A percentile compares a stretch with the other conserved stretches of the same genome.
Conservation (phyloP, 1,140 invertebrate genomes). For the Ditylenchus dipsaci region DNA sequence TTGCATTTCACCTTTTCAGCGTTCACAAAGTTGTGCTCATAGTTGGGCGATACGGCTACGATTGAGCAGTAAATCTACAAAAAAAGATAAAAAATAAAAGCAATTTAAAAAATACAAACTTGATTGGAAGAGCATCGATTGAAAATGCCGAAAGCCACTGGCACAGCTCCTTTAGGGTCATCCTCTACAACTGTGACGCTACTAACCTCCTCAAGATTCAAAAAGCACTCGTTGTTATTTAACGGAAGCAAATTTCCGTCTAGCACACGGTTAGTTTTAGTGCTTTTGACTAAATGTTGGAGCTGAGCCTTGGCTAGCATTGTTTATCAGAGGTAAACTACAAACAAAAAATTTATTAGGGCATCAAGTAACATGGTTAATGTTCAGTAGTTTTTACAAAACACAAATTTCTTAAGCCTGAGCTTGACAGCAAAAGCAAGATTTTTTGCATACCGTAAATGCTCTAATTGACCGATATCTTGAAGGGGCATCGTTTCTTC, state of each 20-base stretch:
- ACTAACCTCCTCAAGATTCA: slow-evolving; percentile 19
- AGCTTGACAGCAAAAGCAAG: too few relatives aligned
- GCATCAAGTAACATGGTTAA: too few relatives aligned
- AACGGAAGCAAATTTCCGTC: slow-evolving; percentile 25
- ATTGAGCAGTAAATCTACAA: slow-evolving; percentile 28
- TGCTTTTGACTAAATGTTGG: slow-evolving; percentile 19
- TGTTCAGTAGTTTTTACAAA: too few relatives aligned
- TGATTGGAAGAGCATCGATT: slow-evolving; percentile 26
- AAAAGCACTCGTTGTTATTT: slow-evolving; percentile 28
- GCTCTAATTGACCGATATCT: too few relatives aligned
- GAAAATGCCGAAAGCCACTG: slow-evolving; percentile 29
- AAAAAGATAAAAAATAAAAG: background rate
- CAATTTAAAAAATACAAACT: background rate
- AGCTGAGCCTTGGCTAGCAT: slow-evolving; percentile 27
- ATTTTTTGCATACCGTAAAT: too few relatives aligned
- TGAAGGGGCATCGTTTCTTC: too few relatives aligned
- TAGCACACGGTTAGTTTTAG: slow-evolving; percentile 15
- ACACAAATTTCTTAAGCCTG: too few relatives aligned
- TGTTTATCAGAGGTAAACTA: background rate
- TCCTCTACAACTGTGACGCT: slow-evolving; percentile 31
- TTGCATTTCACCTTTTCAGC: slow-evolving; percentile 25
- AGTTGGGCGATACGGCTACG: slow-evolving; percentile 5
- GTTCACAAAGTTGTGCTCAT: slow-evolving; percentile 23
- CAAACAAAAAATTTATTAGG: too few relatives aligned
- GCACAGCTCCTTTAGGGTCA: slow-evolving; percentile 23